Percentiles rank a stretch among this genome's conserved stretches.
Evolutionary conservation across 2,888 invertebrate species (phyloP).

Genomic region (Pterostichus madidus): DNA sequence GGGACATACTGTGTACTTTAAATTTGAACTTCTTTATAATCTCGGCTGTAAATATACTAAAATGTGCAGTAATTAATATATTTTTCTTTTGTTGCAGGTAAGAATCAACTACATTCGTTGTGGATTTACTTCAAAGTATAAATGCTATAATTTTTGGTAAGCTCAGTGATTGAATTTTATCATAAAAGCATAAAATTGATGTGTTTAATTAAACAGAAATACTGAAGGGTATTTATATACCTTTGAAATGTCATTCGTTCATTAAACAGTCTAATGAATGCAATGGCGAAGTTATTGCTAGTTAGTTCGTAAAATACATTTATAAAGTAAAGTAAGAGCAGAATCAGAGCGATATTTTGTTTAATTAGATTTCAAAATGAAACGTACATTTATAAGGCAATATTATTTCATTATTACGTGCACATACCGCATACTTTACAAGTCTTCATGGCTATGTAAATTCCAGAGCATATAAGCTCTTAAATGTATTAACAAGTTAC

Average conservation of each 20-base stretch:
- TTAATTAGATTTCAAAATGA: background rate
- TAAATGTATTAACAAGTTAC: constrained; percentile 24
- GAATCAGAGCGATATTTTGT: background rate
- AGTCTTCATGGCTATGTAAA: constrained; percentile 6
- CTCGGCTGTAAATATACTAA: no score
- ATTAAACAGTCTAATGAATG: no score
- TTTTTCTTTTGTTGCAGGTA: constrained; percentile 24
- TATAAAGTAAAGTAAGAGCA: background rate
- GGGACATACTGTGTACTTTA: no score
- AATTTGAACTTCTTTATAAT: no score
- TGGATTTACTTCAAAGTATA: background rate
- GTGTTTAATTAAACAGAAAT: no score
- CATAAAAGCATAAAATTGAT: no score
- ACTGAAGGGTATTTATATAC: no score
- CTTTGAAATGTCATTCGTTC: no score
- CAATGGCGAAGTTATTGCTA: background rate
- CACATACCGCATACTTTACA: constrained; percentile 10
- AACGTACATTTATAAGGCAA: constrained; percentile 17
- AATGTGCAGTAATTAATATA: background rate
- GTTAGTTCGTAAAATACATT: background rate
- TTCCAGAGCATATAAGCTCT: constrained; percentile 14
- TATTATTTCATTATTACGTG: background rate
- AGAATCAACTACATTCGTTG: background rate
- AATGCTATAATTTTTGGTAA: constrained; percentile 4
- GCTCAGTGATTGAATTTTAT: no score